Conservation (phyloP, 1,140 invertebrate species). For the Drosophila repletoides region DNA sequence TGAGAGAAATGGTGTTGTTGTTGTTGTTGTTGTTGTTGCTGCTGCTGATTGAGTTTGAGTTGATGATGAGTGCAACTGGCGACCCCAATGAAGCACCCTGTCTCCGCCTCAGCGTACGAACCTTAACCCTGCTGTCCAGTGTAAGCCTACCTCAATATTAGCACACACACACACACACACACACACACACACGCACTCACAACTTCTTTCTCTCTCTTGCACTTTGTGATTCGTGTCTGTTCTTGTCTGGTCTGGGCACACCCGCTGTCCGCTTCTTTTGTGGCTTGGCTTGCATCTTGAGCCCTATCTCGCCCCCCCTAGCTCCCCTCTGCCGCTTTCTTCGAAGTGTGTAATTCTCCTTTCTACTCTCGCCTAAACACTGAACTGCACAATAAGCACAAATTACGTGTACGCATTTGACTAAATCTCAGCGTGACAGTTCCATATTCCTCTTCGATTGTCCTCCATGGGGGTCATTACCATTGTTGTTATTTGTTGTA, state of each 20-base stretch:
- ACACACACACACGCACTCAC: neutral
- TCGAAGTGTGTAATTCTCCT: too few relatives aligned
- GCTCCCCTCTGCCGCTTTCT: too few relatives aligned
- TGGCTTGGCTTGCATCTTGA: slow-evolving; percentile 51
- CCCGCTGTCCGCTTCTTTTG: slow-evolving; percentile 69
- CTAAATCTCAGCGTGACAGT: slow-evolving; percentile 6
- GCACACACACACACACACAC: slow-evolving; percentile 32
- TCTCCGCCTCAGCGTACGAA: neutral
- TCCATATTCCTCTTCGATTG: slow-evolving; percentile 36
- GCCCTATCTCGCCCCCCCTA: neutral
- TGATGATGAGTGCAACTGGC: slow-evolving; percentile 71
- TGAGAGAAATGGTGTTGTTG: neutral
- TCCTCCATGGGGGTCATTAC: slow-evolving; percentile 58
- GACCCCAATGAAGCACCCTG: slow-evolving; percentile 37
- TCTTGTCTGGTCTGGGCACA: slow-evolving; percentile 18
- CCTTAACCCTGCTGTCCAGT: slow-evolving; percentile 6
- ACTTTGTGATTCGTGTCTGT: slow-evolving; percentile 4
- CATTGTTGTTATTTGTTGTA: slow-evolving; percentile 6
- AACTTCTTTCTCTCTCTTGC: too few relatives aligned
- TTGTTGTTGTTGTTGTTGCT: slow-evolving; percentile 35
- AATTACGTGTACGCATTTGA: slow-evolving; percentile 69
- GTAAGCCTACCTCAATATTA: slow-evolving; percentile 75
- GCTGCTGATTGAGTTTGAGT: slow-evolving; percentile 74
- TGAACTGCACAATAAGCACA: slow-evolving; percentile 71
- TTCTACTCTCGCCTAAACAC: slow-evolving; percentile 25